phyloP scores from a whole-genome alignment of 2,888 invertebrate genomes.

The Siphonodentalium dalli region DNA sequence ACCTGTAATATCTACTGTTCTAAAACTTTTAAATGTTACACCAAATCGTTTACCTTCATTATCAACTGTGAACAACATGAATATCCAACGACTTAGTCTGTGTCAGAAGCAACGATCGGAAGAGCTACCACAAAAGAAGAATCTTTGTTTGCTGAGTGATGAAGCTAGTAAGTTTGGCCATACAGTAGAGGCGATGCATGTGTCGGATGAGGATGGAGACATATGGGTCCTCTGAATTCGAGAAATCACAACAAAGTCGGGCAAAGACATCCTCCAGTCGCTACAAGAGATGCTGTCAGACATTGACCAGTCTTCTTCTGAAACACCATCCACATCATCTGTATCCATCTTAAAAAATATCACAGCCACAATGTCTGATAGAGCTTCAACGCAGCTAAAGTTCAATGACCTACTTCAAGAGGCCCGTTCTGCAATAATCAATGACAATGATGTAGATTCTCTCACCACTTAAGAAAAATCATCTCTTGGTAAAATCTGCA shows the following conservation, averaged over 20 bases:
- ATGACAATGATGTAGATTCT: too few species aligned
- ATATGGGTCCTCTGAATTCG: slow-evolving; percentile 21
- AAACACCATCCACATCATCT: too few species aligned
- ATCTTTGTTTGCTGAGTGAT: slow-evolving; percentile 17
- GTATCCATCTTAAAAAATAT: slow-evolving; percentile 14
- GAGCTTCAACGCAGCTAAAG: too few species aligned
- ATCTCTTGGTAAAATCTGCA: too few species aligned
- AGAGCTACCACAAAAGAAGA: background rate
- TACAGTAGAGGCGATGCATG: slow-evolving; percentile 19
- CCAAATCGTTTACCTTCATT: slow-evolving; percentile 17
- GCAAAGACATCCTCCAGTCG: slow-evolving; percentile 4
- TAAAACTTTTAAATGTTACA: too few species aligned
- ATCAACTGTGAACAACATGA: slow-evolving; percentile 15
- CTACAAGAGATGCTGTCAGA: slow-evolving; percentile 16
- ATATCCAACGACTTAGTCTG: slow-evolving; percentile 17
- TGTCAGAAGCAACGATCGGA: slow-evolving; percentile 20
- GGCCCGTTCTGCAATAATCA: too few species aligned
- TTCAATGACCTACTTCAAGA: too few species aligned
- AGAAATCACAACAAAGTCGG: slow-evolving; percentile 11
- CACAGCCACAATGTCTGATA: slow-evolving; percentile 21
- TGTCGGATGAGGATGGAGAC: slow-evolving; percentile 5
- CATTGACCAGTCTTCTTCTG: slow-evolving; percentile 10
- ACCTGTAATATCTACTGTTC: too few species aligned
- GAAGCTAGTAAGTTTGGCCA: slow-evolving; percentile 24
- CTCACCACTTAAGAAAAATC: too few species aligned